Evolutionary conservation across 2,113 vertebrate species (phyloP).

Genomic region (Salminus brasiliensis): DNA sequence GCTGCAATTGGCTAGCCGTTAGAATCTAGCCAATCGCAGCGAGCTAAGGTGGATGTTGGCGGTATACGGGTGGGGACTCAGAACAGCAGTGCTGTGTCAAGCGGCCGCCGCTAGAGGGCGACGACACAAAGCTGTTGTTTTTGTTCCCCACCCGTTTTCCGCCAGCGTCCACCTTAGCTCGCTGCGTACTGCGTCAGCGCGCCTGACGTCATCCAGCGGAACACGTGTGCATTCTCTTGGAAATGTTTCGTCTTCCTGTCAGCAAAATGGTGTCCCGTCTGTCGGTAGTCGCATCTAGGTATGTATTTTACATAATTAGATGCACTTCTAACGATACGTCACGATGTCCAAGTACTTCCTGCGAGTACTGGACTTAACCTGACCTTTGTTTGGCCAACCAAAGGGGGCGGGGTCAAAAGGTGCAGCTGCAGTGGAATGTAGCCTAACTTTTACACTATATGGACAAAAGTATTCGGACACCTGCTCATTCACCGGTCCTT

Average conservation of each 20-base stretch:
- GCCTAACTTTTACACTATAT: no score
- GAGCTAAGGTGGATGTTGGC: not conserved
- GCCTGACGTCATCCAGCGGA: conserved; percentile 8
- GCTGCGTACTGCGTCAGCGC: not conserved
- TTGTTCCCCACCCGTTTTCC: no score
- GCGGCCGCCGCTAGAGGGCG: no score
- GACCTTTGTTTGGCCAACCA: no score
- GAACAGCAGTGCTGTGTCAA: not conserved
- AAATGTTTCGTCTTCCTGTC: conserved; percentile 12
- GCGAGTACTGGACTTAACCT: not conserved
- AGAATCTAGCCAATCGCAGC: not conserved
- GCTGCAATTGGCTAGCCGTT: not conserved
- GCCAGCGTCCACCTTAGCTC: no score
- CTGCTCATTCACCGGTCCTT: no score
- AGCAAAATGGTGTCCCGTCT: not conserved
- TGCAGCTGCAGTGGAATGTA: no score
- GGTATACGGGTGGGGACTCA: not conserved
- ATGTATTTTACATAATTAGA: not conserved
- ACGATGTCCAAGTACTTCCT: not conserved
- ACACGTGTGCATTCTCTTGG: not conserved
- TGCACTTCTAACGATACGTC: not conserved
- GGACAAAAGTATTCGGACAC: no score
- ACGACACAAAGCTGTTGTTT: no score
- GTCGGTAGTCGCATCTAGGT: conserved; percentile 14
- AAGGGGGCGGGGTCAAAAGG: no score